Conservation (phyloP, 2,888 invertebrate genomes). For the Agrochola macilenta region DNA sequence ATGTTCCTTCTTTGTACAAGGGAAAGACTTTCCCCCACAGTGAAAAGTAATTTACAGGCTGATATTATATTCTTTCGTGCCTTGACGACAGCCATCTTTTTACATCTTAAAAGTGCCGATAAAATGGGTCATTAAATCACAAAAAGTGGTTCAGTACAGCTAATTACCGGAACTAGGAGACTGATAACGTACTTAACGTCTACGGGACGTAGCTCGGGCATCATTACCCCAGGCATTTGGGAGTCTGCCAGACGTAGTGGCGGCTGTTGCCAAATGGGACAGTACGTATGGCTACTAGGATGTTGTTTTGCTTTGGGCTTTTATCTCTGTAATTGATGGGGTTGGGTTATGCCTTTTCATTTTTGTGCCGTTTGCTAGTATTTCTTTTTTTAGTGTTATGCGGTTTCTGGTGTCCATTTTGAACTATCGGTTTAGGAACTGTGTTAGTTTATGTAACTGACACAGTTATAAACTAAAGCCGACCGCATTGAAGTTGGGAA, state of each 20-base stretch:
- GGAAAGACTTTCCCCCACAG: not conserved
- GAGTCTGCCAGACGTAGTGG: constrained; percentile 64
- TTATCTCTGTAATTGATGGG: constrained; percentile 55
- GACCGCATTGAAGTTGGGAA: too few relatives aligned
- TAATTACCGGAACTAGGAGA: constrained; percentile 55
- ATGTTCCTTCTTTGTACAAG: too few relatives aligned
- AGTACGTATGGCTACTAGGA: constrained; percentile 40
- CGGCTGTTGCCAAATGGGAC: constrained; percentile 57
- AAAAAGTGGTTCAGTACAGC: constrained; percentile 19
- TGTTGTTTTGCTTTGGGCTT: constrained; percentile 47
- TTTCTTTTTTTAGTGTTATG: constrained; percentile 2
- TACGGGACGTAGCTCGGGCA: constrained; percentile 44
- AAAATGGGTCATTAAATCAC: constrained; percentile 33
- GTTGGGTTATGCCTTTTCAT: constrained; percentile 25
- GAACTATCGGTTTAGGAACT: not conserved
- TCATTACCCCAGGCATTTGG: constrained; percentile 67
- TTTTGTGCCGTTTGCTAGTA: not conserved
- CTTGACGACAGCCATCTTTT: constrained; percentile 1
- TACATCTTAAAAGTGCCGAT: constrained; percentile 18
- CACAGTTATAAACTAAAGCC: too few relatives aligned
- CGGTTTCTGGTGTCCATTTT: constrained; percentile 1
- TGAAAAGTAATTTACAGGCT: not conserved
- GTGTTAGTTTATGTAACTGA: not conserved
- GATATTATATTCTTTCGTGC: not conserved
- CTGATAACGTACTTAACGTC: constrained; percentile 58